Evolutionary conservation across 2,888 invertebrate genomes (phyloP), one percentile per base, ranked within the genome.

Genomic region (Drosophila pseudotalamancana): DNA sequence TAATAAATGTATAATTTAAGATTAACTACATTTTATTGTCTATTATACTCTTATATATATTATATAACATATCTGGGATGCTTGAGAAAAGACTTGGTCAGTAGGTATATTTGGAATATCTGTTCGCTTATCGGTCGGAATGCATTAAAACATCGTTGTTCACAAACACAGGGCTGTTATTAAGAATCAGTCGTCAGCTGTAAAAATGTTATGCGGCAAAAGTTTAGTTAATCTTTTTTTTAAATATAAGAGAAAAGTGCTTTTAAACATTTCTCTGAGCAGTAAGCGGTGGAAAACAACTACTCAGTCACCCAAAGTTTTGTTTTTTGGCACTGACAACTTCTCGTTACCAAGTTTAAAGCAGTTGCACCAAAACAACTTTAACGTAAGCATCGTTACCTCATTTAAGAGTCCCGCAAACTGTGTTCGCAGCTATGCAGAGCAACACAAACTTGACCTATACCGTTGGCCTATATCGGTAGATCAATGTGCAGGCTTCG

Each of bases 251-350:
- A 88, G 89, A 82, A 90, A 90, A 83, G 34, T 68, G 1, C n/a
- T 48, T 16, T 35, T 31, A 19, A 49, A 48, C 11, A 25, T 42
- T 9, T 39, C 14, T 1, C 25, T 32, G 4, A 42, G n/a, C 14
- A 27, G 27, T 4, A 55, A 23, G 23, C 59, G 64, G 1, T 51
- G 25, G 14, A 56, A 50, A 31, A 29, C 49, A 21, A 66, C 56
- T 25, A 39, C 18, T 23, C 37, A 21, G 16, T 14, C 57, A 6
- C 66, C 88, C 0, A 94, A 92, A 72, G 91, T 95, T n/a, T 88
- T 97, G 40, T 98, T 97, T 91, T 97, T 97, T 90, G 98, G 98
- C 6, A 95, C 96, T 11, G 97, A 98, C 90, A 92, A 93, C 49
- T 97, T 97, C 92, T 95, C 97, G 0, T 87, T 97, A 18, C 94